A percentile compares a stretch with the other conserved stretches of the same genome.
Evolutionary conservation across 1,140 invertebrate genomes (phyloP).

Genomic region (Drosophila ficusphila): DNA sequence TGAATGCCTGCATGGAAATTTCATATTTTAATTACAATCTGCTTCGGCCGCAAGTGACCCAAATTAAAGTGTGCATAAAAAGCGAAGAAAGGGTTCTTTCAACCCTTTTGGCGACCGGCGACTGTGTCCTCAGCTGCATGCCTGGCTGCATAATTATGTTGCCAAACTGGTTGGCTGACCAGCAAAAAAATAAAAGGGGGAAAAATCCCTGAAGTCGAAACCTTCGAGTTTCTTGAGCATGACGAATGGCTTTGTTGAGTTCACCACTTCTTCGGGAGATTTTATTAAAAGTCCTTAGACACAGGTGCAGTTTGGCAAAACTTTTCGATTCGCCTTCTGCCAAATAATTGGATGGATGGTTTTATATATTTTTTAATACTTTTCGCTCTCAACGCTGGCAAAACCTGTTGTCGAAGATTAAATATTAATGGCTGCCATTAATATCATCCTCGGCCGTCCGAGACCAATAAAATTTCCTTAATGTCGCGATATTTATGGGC

Average conservation of each 20-base stretch:
- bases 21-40: slow-evolving; percentile 70
- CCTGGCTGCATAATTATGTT: slow-evolving; percentile 54
- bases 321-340: slow-evolving; percentile 30
- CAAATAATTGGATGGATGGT: slow-evolving; percentile 36
- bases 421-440: slow-evolving; percentile 40
- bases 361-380: background rate
- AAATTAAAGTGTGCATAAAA: slow-evolving; percentile 12
- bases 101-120: slow-evolving; percentile 18
- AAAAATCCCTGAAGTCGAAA: slow-evolving; percentile 28
- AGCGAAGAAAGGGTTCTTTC: slow-evolving; percentile 11
- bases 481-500: slow-evolving; percentile 63
- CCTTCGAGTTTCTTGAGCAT: slow-evolving; percentile 59
- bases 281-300: slow-evolving; percentile 49
- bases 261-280: slow-evolving; percentile 47
- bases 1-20: slow-evolving; percentile 40
- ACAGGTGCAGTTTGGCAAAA: slow-evolving; percentile 52
- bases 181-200: slow-evolving; percentile 25
- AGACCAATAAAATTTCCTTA: slow-evolving; percentile 67
- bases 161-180: slow-evolving; percentile 60
- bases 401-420: slow-evolving; percentile 58
- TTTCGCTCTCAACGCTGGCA: background rate
- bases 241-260: slow-evolving; percentile 70
- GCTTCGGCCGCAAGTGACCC: slow-evolving; percentile 27
- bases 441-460: slow-evolving; percentile 39
- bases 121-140: slow-evolving; percentile 35